Percentiles rank a stretch among this genome's conserved stretches.
Evolutionary conservation across 2,113 vertebrate species (phyloP).

Genomic region (Malurus cyaneus): DNA sequence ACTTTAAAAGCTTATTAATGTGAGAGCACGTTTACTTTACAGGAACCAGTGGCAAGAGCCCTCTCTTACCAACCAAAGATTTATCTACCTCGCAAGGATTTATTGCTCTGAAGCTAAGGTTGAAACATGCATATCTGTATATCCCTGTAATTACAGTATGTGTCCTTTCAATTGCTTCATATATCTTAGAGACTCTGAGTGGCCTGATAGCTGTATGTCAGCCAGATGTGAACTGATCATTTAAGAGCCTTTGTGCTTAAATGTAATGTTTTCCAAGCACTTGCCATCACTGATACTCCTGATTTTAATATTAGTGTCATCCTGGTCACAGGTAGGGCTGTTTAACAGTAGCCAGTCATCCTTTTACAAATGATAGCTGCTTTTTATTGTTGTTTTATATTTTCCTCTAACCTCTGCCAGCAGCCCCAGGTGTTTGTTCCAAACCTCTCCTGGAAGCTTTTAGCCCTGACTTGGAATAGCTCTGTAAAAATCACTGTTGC

Average conservation of each 20-base stretch:
- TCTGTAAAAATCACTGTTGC: neutral
- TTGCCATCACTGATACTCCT: neutral
- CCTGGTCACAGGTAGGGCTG: neutral
- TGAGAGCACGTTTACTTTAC: conserved; percentile 27
- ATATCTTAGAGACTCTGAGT: conserved; percentile 13
- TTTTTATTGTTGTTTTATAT: neutral
- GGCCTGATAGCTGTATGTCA: neutral
- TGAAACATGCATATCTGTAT: conserved; percentile 46
- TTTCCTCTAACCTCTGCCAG: conserved; percentile 8
- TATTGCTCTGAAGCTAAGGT: conserved; percentile 29
- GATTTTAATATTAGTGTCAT: neutral
- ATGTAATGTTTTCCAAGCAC: neutral
- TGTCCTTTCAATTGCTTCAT: conserved; percentile 57
- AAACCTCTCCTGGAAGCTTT: neutral
- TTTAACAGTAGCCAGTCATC: conserved; percentile 16
- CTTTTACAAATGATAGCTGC: neutral
- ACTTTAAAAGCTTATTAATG: conserved; percentile 33
- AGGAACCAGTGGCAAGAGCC: neutral
- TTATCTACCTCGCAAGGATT: conserved; percentile 32
- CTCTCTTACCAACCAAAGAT: conserved; percentile 14
- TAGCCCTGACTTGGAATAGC: neutral
- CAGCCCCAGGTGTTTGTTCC: neutral
- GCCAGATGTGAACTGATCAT: neutral
- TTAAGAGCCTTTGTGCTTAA: conserved; percentile 6
- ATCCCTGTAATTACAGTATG: conserved; percentile 45